A percentile compares a stretch with the other conserved stretches of the same genome.
Evolutionary conservation across 1,140 invertebrate genomes (phyloP).

Genomic region (Ostrea denselamellosa): DNA sequence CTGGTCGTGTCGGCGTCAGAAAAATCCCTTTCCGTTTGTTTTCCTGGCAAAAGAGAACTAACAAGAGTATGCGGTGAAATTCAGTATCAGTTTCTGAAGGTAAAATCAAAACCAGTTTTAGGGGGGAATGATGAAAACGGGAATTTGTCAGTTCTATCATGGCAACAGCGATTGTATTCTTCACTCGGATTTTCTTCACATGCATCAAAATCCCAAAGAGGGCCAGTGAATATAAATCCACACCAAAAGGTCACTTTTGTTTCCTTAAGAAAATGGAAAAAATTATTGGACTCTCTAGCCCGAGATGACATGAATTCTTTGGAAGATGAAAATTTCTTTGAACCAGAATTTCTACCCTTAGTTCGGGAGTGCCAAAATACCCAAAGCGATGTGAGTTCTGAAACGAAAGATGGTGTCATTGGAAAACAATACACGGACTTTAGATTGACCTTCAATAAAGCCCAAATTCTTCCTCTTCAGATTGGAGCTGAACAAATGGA

Average conservation of each 20-base stretch:
- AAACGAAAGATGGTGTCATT: neutral
- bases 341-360: neutral
- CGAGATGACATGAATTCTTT: neutral
- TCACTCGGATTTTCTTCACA: neutral
- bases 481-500: conserved; percentile 55
- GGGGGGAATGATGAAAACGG: neutral
- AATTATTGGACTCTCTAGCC: neutral
- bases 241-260: neutral
- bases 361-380: neutral
- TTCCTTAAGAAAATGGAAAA: neutral
- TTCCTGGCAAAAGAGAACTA: conserved; percentile 53
- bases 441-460: conserved; percentile 31
- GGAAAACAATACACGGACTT: neutral
- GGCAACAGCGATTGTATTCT: conserved; percentile 7
- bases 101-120: conserved; percentile 3
- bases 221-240: neutral
- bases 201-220: neutral
- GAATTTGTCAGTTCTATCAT: neutral
- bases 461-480: conserved; percentile 57
- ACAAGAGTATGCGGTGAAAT: conserved; percentile 41
- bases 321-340: neutral
- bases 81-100: conserved; percentile 46
- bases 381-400: neutral
- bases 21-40: conserved; percentile 44
- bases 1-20: conserved; percentile 50